Evolutionary conservation across 2,888 invertebrate species (phyloP).

Genomic region (Saturnia japonica): DNA sequence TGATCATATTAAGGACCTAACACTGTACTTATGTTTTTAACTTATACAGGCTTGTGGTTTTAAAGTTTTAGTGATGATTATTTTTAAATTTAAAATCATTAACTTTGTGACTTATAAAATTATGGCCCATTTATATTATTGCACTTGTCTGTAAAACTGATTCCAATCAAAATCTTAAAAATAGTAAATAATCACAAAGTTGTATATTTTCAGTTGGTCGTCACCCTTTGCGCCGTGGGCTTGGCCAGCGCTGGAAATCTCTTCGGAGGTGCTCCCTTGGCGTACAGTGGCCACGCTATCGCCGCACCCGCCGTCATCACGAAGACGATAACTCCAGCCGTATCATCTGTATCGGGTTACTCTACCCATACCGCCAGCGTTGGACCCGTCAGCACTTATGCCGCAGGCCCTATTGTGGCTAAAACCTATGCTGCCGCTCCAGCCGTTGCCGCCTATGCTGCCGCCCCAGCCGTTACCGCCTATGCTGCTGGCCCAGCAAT

Average conservation of each 20-base stretch:
- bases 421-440: slow-evolving; percentile 61
- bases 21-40: neutral
- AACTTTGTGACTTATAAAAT: neutral
- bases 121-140: neutral
- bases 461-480: slow-evolving; percentile 41
- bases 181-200: neutral
- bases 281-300: slow-evolving; percentile 70
- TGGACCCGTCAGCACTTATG: slow-evolving; percentile 67
- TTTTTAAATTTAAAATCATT: neutral
- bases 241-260: slow-evolving; percentile 82
- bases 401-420: slow-evolving; percentile 31
- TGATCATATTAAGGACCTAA: neutral
- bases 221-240: slow-evolving; percentile 83
- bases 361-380: slow-evolving; percentile 52
- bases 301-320: slow-evolving; percentile 62
- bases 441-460: slow-evolving; percentile 37
- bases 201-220: slow-evolving; percentile 42
- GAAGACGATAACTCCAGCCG: slow-evolving; percentile 58
- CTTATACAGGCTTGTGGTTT: neutral
- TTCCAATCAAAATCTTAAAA: neutral
- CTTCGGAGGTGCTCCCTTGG: slow-evolving; percentile 68
- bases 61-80: neutral
- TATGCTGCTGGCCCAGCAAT: neutral
- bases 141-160: neutral
- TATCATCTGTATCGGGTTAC: slow-evolving; percentile 45